Evolutionary conservation across 37 sponge, comb jelly and placozoan genomes (phyloP).

Genomic region (Halichondria panicea): DNA sequence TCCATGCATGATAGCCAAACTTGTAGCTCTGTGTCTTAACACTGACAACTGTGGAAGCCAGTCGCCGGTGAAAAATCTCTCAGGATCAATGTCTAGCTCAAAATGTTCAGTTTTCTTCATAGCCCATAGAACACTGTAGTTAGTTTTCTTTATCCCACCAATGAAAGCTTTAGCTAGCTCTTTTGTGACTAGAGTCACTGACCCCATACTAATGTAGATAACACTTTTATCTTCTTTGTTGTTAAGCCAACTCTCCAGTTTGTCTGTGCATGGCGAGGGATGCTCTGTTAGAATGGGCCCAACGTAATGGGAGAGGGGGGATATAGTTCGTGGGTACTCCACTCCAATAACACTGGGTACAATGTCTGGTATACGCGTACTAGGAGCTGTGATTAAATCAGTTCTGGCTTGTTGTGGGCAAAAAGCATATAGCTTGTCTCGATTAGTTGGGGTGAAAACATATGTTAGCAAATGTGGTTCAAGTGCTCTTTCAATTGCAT

Average conservation of each 20-base stretch:
- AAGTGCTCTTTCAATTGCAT: no score
- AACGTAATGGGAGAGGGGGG: constrained; percentile 30
- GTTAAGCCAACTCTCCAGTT: constrained; percentile 43
- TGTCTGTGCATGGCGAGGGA: neutral
- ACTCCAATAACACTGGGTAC: constrained; percentile 36
- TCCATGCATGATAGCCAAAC: constrained; percentile 51
- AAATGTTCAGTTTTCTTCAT: constrained; percentile 23
- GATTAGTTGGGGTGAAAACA: neutral
- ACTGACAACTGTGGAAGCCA: constrained; percentile 58
- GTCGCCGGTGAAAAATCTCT: constrained; percentile 27
- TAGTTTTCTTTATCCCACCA: constrained; percentile 14
- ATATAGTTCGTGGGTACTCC: constrained; percentile 24
- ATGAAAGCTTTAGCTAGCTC: constrained; percentile 28
- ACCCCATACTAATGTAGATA: constrained; percentile 71
- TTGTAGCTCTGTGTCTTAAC: constrained; percentile 18
- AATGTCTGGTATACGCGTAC: constrained; percentile 18
- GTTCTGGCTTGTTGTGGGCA: neutral
- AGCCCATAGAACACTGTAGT: constrained; percentile 43
- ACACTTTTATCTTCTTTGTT: constrained; percentile 15
- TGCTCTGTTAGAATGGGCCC: constrained; percentile 25
- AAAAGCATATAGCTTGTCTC: neutral
- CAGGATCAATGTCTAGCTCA: constrained; percentile 20
- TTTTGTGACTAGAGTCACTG: neutral
- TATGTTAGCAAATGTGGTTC: neutral
- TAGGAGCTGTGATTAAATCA: no score